Percentiles rank a stretch among this genome's conserved stretches.
These are phyloP conservation scores for Reticulitermes speratus DNA, from an alignment of 1,140 invertebrate species.

Conservation along the genomic window DNA sequence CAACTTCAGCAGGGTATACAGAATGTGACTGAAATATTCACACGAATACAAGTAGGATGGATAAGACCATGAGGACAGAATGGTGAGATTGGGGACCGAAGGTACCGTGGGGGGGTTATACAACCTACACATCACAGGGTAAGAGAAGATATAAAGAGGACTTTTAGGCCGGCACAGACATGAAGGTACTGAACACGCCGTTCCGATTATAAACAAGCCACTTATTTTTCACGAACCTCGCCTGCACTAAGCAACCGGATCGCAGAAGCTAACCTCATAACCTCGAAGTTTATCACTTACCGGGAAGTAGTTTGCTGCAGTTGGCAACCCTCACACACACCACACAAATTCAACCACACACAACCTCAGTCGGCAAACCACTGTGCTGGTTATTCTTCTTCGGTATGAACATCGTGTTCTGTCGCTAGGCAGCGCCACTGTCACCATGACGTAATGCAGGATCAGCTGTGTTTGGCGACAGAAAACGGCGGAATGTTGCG, in stretches of 20 bases:
- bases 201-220: too few species aligned
- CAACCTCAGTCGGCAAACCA: background rate
- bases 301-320: background rate
- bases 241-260: too few species aligned
- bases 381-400: background rate
- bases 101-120: too few species aligned
- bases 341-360: background rate
- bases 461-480: slow-evolving; percentile 5
- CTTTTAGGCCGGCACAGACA: too few species aligned
- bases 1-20: too few species aligned
- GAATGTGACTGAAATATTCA: too few species aligned
- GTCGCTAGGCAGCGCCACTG: background rate
- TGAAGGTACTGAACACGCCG: too few species aligned
- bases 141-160: too few species aligned
- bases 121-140: too few species aligned
- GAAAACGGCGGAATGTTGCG: background rate
- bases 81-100: too few species aligned
- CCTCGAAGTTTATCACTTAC: background rate
- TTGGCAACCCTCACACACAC: background rate
- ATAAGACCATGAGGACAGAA: too few species aligned
- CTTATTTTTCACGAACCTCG: background rate
- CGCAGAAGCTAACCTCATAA: background rate
- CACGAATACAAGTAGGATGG: too few species aligned
- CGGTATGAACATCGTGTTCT: background rate
- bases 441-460: background rate